These are phyloP conservation scores for Epinephelus coioides DNA, from an alignment of 2,797 vertebrate genomes.

Conservation along the genomic window DNA sequence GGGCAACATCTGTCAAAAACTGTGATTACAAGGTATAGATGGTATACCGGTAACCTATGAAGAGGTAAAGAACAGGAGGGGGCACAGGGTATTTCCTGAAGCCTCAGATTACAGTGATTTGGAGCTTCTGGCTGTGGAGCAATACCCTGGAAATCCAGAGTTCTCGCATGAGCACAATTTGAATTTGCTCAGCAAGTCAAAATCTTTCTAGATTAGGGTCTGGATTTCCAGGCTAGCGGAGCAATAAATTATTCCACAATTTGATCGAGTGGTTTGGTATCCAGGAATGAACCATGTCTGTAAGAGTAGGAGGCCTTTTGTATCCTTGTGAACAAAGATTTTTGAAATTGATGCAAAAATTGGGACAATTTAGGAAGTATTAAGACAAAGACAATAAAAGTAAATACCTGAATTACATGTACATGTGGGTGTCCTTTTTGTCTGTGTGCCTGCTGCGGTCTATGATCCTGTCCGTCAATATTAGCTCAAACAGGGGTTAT, in stretches of 20 bases:
- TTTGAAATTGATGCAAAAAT: not conserved
- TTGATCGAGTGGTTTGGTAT: slow-evolving; percentile 2
- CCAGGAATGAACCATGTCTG: not conserved
- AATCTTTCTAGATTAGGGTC: too few relatives aligned
- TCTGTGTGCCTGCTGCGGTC: not conserved
- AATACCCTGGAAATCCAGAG: too few relatives aligned
- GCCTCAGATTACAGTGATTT: not conserved
- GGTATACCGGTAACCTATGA: not conserved
- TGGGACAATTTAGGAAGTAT: not conserved
- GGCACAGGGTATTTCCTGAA: not conserved
- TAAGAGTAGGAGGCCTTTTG: not conserved
- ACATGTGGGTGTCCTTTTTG: not conserved
- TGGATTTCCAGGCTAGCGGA: too few relatives aligned
- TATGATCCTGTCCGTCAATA: slow-evolving; percentile 1
- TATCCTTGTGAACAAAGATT: not conserved
- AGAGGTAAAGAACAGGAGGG: not conserved
- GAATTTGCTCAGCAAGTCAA: too few relatives aligned
- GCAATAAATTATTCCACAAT: not conserved
- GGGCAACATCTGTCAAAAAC: not conserved
- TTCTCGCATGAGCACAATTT: too few relatives aligned
- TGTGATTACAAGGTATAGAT: not conserved
- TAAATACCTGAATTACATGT: not conserved
- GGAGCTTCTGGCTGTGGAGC: not conserved
- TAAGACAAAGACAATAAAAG: not conserved
- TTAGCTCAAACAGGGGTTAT: slow-evolving; percentile 12